These are phyloP conservation scores for Lerema accius DNA, from an alignment of 1,140 invertebrate genomes.

Conservation along the genomic window DNA sequence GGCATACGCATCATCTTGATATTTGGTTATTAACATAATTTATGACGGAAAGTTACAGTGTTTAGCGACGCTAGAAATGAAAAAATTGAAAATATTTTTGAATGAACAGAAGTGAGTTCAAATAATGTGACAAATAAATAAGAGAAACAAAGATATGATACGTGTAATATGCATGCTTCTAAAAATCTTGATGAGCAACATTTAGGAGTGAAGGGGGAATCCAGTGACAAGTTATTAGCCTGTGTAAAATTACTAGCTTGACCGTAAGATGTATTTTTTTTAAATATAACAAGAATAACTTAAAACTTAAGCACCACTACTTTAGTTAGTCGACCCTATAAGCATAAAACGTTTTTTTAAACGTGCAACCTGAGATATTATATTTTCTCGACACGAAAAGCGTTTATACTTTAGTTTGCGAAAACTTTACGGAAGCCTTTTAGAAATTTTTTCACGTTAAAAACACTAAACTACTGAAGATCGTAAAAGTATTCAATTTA, in stretches of 20 bases:
- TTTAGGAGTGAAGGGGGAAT: neutral
- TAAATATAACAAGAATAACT: no score
- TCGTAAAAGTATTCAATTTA: conserved; percentile 36
- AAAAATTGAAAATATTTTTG: neutral
- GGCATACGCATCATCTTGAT: no score
- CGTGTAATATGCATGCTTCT: neutral
- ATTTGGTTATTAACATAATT: no score
- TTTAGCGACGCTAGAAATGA: neutral
- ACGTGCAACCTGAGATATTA: no score
- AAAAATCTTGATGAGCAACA: neutral
- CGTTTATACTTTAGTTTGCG: no score
- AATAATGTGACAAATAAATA: neutral
- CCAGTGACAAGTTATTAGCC: neutral
- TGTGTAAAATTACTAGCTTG: neutral
- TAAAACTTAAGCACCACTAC: no score
- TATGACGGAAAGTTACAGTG: neutral
- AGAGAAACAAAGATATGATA: neutral
- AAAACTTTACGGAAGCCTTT: no score
- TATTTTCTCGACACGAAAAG: no score
- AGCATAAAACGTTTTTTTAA: no score
- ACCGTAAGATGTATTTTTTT: no score
- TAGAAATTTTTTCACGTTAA: no score
- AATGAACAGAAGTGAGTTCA: neutral
- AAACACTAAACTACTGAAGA: conserved; percentile 15
- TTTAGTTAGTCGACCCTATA: no score